Evolutionary conservation across 2,888 invertebrate species (phyloP).

Genomic region (Tuta absoluta): DNA sequence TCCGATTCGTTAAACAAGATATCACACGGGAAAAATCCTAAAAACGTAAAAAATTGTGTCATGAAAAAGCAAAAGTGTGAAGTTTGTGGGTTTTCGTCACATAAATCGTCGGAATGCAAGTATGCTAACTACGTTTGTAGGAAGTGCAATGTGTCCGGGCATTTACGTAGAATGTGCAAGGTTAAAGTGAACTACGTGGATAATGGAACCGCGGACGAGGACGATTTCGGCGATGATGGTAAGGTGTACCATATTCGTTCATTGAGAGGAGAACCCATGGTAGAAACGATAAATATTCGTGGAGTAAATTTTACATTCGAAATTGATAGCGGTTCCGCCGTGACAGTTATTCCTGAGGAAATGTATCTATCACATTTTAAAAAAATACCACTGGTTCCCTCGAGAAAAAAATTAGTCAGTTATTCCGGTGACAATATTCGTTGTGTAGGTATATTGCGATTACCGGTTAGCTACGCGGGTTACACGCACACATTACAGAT

Average conservation of each 20-base stretch:
- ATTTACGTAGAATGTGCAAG: constrained; percentile 26
- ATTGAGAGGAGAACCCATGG: constrained; percentile 28
- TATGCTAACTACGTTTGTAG: constrained; percentile 21
- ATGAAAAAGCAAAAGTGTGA: neutral
- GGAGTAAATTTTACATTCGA: constrained; percentile 25
- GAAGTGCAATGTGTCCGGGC: constrained; percentile 14
- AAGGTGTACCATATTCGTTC: constrained; percentile 28
- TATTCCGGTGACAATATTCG: constrained; percentile 33
- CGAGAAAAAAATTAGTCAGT: constrained; percentile 29
- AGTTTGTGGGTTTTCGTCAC: constrained; percentile 18
- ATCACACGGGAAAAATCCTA: neutral
- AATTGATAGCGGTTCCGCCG: constrained; percentile 36
- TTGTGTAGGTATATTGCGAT: constrained; percentile 30
- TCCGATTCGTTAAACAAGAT: neutral
- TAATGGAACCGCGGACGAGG: constrained; percentile 8
- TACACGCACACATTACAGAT: constrained; percentile 30
- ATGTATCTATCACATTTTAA: constrained; percentile 32
- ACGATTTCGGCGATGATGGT: constrained; percentile 27
- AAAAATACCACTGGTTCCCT: constrained; percentile 31
- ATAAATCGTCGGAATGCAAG: constrained; percentile 19
- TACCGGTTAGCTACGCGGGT: constrained; percentile 29
- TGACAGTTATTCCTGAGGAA: constrained; percentile 33
- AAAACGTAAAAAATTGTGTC: neutral
- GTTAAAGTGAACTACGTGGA: constrained; percentile 23
- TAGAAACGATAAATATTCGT: constrained; percentile 20